Conservation (phyloP, 1,140 invertebrate genomes). For the Neodiprion fabricii region DNA sequence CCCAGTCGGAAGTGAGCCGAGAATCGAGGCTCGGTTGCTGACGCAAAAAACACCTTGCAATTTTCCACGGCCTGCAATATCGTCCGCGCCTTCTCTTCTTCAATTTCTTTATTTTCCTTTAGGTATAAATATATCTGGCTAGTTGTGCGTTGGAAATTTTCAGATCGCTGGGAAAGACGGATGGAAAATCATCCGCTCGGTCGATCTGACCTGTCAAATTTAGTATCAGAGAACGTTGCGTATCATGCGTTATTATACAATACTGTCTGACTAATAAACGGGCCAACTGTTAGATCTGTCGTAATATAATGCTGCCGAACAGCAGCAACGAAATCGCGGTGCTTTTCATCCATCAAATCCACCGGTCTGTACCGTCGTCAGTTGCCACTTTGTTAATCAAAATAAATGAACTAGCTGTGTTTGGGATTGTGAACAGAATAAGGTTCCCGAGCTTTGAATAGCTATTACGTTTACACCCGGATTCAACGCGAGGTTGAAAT, state of each 20-base stretch:
- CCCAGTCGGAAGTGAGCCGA: not conserved
- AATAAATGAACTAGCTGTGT: not conserved
- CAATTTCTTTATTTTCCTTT: no score
- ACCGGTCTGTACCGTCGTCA: not conserved
- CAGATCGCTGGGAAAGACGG: no score
- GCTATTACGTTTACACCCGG: no score
- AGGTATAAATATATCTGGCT: no score
- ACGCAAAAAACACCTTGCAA: not conserved
- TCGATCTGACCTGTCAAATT: not conserved
- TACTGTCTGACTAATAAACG: not conserved
- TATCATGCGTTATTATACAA: not conserved
- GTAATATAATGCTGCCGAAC: not conserved
- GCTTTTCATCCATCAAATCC: not conserved
- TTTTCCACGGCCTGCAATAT: not conserved
- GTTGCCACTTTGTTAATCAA: not conserved
- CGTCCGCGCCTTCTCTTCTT: no score
- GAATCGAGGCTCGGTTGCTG: not conserved
- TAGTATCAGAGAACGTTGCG: not conserved
- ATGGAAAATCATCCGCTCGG: no score
- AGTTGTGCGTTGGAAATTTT: no score
- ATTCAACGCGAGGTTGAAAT: no score
- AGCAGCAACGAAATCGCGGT: not conserved
- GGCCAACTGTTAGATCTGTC: not conserved
- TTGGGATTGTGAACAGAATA: no score
- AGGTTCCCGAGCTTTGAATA: no score